phyloP scores from a whole-genome alignment of 1,140 invertebrate genomes.

The Pogonus chalceus region DNA sequence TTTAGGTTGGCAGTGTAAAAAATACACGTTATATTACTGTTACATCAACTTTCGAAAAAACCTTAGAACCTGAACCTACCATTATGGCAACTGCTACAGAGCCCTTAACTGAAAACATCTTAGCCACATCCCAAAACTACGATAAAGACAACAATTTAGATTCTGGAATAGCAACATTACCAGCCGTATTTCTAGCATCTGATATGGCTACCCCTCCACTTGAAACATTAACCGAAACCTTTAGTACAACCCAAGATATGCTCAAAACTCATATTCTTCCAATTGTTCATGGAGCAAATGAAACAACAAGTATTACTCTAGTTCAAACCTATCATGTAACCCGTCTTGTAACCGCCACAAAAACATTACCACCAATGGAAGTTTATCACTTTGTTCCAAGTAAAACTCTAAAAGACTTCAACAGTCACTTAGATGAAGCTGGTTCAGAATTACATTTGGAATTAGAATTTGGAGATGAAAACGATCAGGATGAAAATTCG shows the following conservation, averaged over 20 bases:
- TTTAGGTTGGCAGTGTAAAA: slow-evolving; percentile 73
- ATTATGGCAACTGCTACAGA: slow-evolving; percentile 50
- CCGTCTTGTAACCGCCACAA: slow-evolving; percentile 73
- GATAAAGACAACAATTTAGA: slow-evolving; percentile 62
- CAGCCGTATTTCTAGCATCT: slow-evolving; percentile 61
- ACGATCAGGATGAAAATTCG: slow-evolving; percentile 55
- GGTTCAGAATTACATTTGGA: slow-evolving; percentile 77
- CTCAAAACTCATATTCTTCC: slow-evolving; percentile 80
- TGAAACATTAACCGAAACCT: slow-evolving; percentile 82
- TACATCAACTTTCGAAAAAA: slow-evolving; percentile 69
- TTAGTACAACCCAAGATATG: slow-evolving; percentile 77
- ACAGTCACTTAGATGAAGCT: slow-evolving; percentile 75
- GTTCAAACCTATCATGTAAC: slow-evolving; percentile 83
- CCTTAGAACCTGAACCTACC: slow-evolving; percentile 47
- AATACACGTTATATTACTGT: slow-evolving; percentile 79
- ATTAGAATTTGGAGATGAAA: slow-evolving; percentile 72
- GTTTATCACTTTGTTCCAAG: slow-evolving; percentile 77
- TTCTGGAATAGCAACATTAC: slow-evolving; percentile 70
- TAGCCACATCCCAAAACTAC: slow-evolving; percentile 63
- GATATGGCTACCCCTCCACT: slow-evolving; percentile 68
- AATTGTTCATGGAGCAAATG: slow-evolving; percentile 56
- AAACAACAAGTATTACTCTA: slow-evolving; percentile 64
- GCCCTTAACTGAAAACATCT: slow-evolving; percentile 75
- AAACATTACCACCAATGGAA: slow-evolving; percentile 77
- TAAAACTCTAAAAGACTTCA: slow-evolving; percentile 80